These are phyloP conservation scores for Baccha elongata DNA, from an alignment of 2,888 invertebrate genomes.

Conservation along the genomic window DNA sequence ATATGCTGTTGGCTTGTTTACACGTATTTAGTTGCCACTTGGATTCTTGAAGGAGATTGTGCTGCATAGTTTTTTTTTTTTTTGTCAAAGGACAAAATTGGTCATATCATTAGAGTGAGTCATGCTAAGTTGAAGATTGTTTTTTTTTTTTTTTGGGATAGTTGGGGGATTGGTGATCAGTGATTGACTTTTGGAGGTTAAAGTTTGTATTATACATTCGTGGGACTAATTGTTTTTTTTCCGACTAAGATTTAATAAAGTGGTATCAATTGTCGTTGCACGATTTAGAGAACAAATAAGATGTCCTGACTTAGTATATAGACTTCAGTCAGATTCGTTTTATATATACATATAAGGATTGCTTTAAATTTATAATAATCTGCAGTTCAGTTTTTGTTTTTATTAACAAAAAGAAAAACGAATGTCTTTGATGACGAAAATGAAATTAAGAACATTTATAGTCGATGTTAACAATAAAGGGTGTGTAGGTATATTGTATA, in stretches of 20 bases:
- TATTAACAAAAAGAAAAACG: too few relatives aligned
- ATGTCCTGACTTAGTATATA: background rate
- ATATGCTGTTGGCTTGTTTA: conserved; percentile 72
- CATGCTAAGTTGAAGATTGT: conserved; percentile 49
- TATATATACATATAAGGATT: too few relatives aligned
- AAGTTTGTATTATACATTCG: conserved; percentile 11
- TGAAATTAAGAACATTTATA: too few relatives aligned
- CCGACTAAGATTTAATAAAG: conserved; percentile 3
- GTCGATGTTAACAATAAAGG: too few relatives aligned
- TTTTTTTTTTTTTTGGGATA: conserved; percentile 4
- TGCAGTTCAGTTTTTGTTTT: too few relatives aligned
- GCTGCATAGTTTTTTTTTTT: background rate
- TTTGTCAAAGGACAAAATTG: conserved; percentile 29
- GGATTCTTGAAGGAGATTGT: conserved; percentile 58
- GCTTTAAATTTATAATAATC: too few relatives aligned
- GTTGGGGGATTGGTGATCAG: conserved; percentile 42
- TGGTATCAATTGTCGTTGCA: background rate
- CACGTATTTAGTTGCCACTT: conserved; percentile 71
- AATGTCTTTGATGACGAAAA: too few relatives aligned
- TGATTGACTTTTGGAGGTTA: conserved; percentile 29
- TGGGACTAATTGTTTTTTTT: conserved; percentile 26
- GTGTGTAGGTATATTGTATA: too few relatives aligned
- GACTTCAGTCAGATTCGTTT: too few relatives aligned
- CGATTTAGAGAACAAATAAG: conserved; percentile 5
- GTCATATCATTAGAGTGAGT: conserved; percentile 57